Evolutionary conservation across 2,797 vertebrate genomes (phyloP).

Genomic region (Arnoldichthys spilopterus): DNA sequence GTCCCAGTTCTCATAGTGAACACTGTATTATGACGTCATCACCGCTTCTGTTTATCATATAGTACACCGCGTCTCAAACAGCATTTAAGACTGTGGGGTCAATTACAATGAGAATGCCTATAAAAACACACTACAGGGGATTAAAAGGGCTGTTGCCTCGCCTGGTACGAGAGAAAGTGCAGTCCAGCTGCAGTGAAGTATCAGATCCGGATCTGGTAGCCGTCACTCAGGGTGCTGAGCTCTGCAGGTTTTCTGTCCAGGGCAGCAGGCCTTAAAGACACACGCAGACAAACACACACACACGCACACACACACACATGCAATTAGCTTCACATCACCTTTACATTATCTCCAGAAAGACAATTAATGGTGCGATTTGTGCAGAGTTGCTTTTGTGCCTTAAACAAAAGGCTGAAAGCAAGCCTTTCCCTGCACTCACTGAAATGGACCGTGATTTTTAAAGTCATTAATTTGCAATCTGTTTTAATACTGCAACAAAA

Average conservation of each 20-base stretch:
- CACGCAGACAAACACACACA: slow-evolving; percentile 22
- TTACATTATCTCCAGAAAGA: slow-evolving; percentile 1
- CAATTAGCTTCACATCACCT: not conserved
- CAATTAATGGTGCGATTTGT: not conserved
- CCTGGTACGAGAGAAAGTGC: not conserved
- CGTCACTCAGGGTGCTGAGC: slow-evolving; percentile 88
- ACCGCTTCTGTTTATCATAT: no score
- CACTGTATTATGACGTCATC: not conserved
- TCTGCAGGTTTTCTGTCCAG: slow-evolving; percentile 88
- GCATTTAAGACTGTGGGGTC: slow-evolving; percentile 56
- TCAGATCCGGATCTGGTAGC: slow-evolving; percentile 96
- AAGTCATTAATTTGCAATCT: not conserved
- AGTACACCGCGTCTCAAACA: slow-evolving; percentile 49
- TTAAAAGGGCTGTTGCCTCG: not conserved
- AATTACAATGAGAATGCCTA: not conserved
- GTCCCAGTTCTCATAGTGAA: not conserved
- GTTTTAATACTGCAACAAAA: not conserved
- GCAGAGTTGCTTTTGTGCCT: not conserved
- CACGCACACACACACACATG: slow-evolving; percentile 20
- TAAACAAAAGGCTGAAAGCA: not conserved
- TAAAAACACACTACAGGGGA: not conserved
- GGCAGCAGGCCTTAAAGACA: slow-evolving; percentile 85
- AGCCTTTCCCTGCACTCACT: not conserved
- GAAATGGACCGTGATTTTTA: not conserved
- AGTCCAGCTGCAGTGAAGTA: slow-evolving; percentile 32